A percentile compares a stretch with the other conserved stretches of the same genome.
Evolutionary conservation across 2,797 vertebrate genomes (phyloP).

Genomic region (Gymnodraco acuticeps): DNA sequence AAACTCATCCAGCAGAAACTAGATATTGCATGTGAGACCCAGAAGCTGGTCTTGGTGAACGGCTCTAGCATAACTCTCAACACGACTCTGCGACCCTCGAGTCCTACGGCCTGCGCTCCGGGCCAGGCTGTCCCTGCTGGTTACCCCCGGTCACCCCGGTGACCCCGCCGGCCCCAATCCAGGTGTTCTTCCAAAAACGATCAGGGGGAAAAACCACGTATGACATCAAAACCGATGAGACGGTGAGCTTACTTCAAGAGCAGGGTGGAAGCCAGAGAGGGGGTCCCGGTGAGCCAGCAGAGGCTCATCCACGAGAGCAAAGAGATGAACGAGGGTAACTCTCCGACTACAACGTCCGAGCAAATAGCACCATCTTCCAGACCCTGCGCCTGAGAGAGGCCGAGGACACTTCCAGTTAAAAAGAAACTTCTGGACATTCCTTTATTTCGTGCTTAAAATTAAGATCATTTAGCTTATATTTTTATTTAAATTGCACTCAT

Average conservation of each 20-base stretch:
- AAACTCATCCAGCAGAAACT: background rate
- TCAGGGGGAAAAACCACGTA: slow-evolving; percentile 72
- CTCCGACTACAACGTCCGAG: slow-evolving; percentile 63
- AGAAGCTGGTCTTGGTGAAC: slow-evolving; percentile 61
- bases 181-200: slow-evolving; percentile 78
- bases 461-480: background rate
- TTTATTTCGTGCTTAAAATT: background rate
- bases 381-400: slow-evolving; percentile 75
- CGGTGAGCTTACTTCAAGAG: slow-evolving; percentile 64
- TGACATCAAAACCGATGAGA: slow-evolving; percentile 53
- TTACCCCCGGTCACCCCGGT: too few species aligned
- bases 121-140: slow-evolving; percentile 67
- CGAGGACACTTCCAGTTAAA: slow-evolving; percentile 28
- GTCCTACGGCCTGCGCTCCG: slow-evolving; percentile 55
- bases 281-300: slow-evolving; percentile 70
- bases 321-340: slow-evolving; percentile 57
- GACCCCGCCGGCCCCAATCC: slow-evolving; percentile 21
- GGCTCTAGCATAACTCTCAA: slow-evolving; percentile 51
- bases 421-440: background rate
- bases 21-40: accelerated
- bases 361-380: slow-evolving; percentile 69
- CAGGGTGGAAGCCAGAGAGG: slow-evolving; percentile 59
- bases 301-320: slow-evolving; percentile 65
- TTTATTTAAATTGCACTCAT: background rate
- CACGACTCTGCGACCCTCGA: slow-evolving; percentile 30